Base-by-base conservation (phyloP, 2,797 vertebrate species). In the Pseudopleuronectes americanus region DNA sequence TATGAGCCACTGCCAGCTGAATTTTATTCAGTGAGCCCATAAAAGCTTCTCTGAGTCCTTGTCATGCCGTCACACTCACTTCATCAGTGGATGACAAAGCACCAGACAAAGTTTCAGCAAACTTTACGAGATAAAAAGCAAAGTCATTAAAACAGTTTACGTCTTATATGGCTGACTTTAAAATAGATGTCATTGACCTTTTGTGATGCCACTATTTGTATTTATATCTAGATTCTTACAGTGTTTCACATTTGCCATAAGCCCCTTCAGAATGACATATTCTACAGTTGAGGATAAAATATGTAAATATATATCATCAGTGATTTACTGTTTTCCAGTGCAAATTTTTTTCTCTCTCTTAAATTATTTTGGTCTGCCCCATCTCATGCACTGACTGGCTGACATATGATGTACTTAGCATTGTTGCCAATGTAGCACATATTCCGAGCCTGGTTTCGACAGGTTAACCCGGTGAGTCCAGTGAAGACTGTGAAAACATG, bases 1-100 rank as follows among this genome's bases (percentile, higher is more conserved):
- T 45, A 3, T 19, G 33, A 47, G 56, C 59, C 28, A 38, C 75
- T 74, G 66, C 71, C 71, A 71, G 70, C 59, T 68, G 57, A 43
- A 65, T 54, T 65, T 51, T 28, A 56, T 21, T 43, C 52, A 55
- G 28, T 52, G 38, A 57, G 22, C 22, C n/a, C 28, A 24, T 65
- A 64, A 71, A 73, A 74, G 49, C 57, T 45, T 14, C 19, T 70
- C 21, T 26, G 38, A 47, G 79, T 53, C 53, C 47, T 45, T 24
- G 45, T 63, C 62, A 63, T 21, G 10, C 21, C 64, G 66, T 63
- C 70, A 74, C 23, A n/a, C 47, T 12, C 36, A 38, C 36, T 38
- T 12, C 12, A 38, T 38, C 36, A 38, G 36, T 1, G 36, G 3
- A 13, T 38, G 36, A 12, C 36, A 38, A 38, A 38, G 49, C 31